A percentile compares a stretch with the other conserved stretches of the same genome.
These are phyloP conservation scores for Petrocephalus microphthalmus DNA, from an alignment of 2,113 vertebrate species.

Conservation along the genomic window DNA sequence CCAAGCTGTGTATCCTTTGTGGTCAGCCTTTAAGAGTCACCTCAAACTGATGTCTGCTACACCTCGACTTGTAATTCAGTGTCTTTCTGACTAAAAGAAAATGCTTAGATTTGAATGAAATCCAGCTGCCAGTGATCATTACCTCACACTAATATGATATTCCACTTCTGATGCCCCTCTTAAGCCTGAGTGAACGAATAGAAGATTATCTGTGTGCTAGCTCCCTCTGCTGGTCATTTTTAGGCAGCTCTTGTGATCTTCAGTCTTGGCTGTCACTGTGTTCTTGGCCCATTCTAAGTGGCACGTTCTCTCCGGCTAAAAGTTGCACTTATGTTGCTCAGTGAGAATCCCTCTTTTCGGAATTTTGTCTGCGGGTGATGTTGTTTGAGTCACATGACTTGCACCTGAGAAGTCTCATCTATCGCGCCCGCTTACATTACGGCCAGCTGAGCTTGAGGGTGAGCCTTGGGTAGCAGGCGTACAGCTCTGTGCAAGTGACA, in stretches of 20 bases:
- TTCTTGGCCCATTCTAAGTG: neutral
- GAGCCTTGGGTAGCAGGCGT: neutral
- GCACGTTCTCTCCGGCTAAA: neutral
- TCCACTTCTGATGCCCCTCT: neutral
- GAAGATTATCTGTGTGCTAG: neutral
- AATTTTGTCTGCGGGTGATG: neutral
- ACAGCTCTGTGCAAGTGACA: neutral
- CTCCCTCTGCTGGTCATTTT: conserved; percentile 19
- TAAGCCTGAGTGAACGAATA: neutral
- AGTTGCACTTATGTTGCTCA: neutral
- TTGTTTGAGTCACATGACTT: neutral
- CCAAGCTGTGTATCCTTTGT: neutral
- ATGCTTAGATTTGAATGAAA: neutral
- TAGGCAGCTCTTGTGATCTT: neutral
- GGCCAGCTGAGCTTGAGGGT: neutral
- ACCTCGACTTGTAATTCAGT: neutral
- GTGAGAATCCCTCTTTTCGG: neutral
- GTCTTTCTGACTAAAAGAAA: neutral
- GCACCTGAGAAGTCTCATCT: neutral
- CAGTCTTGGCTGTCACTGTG: neutral
- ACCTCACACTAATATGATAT: neutral
- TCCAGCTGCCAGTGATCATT: neutral
- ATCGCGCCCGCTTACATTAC: neutral
- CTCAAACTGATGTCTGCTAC: neutral
- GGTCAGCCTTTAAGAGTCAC: neutral